A percentile compares a stretch with the other conserved stretches of the same genome.
Evolutionary conservation across 1,140 invertebrate species (phyloP).

Genomic region (Nomia melanderi): DNA sequence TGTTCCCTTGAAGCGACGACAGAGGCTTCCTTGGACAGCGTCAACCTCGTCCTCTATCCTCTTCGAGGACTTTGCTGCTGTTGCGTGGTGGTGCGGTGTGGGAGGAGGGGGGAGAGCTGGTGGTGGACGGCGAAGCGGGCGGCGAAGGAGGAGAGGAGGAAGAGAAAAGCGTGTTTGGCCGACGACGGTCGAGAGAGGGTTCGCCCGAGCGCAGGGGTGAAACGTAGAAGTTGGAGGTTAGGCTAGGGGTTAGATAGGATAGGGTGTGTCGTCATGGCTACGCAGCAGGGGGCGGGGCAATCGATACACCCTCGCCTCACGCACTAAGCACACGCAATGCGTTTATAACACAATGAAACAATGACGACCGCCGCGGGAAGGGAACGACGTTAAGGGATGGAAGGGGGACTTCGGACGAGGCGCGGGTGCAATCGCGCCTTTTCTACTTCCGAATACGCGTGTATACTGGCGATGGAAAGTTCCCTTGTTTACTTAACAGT

Average conservation of each 20-base stretch:
- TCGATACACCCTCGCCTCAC: constrained; percentile 80
- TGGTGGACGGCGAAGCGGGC: constrained; percentile 46
- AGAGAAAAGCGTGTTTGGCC: constrained; percentile 32
- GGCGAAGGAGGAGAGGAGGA: constrained; percentile 11
- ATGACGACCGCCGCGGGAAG: constrained; percentile 67
- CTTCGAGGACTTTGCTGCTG: constrained; percentile 38
- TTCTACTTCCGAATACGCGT: constrained; percentile 68
- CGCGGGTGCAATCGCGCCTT: constrained; percentile 68
- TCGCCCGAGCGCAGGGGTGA: constrained; percentile 56
- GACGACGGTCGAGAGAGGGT: constrained; percentile 1
- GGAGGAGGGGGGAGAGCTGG: no score
- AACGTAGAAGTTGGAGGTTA: constrained; percentile 75
- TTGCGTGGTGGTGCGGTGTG: background rate
- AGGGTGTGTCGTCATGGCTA: constrained; percentile 81
- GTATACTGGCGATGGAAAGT: background rate
- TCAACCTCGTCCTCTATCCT: constrained; percentile 36
- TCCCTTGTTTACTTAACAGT: no score
- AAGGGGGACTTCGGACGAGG: constrained; percentile 39
- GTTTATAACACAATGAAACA: constrained; percentile 79
- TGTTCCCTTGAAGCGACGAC: constrained; percentile 45
- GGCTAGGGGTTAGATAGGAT: constrained; percentile 78
- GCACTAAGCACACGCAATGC: constrained; percentile 75
- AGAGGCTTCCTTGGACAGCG: constrained; percentile 45
- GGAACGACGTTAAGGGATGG: constrained; percentile 40
- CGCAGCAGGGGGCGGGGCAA: constrained; percentile 80